A percentile compares a stretch with the other conserved stretches of the same genome.
Conservation (phyloP, 2,888 invertebrate genomes). For the Sesia bembeciformis region DNA sequence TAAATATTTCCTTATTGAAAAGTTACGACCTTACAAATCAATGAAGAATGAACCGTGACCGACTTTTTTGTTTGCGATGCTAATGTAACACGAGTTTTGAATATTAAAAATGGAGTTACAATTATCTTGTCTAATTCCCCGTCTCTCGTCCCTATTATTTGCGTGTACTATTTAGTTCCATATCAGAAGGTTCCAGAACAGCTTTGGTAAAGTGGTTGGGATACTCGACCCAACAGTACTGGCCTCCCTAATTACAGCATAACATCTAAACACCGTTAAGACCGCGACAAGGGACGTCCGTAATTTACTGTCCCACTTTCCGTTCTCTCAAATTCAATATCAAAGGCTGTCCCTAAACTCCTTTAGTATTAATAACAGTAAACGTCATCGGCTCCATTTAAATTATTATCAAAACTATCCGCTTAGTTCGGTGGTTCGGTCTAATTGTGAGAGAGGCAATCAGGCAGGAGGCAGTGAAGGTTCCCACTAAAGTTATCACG, state of each 20-base stretch:
- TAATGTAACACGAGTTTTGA: no score
- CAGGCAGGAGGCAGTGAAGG: constrained; percentile 24
- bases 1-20: constrained; percentile 61
- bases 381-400: constrained; percentile 49
- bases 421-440: constrained; percentile 36
- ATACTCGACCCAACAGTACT: constrained; percentile 19
- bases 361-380: constrained; percentile 45
- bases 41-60: constrained; percentile 21
- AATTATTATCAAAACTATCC: constrained; percentile 61
- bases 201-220: constrained; percentile 1
- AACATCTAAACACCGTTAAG: constrained; percentile 47
- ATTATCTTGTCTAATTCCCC: no score
- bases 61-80: constrained; percentile 15
- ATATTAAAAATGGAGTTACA: no score
- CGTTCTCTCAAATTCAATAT: constrained; percentile 55
- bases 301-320: constrained; percentile 57
- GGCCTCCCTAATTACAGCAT: constrained; percentile 38
- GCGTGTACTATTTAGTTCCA: no score
- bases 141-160: no score
- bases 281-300: constrained; percentile 30
- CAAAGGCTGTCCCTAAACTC: constrained; percentile 35
- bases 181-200: background rate
- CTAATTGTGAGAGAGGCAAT: constrained; percentile 46
- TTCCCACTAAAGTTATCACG: constrained; percentile 53
- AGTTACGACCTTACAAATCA: constrained; percentile 23